Evolutionary conservation across 1,140 invertebrate genomes (phyloP).

Genomic region (Ooceraea biroi): DNA sequence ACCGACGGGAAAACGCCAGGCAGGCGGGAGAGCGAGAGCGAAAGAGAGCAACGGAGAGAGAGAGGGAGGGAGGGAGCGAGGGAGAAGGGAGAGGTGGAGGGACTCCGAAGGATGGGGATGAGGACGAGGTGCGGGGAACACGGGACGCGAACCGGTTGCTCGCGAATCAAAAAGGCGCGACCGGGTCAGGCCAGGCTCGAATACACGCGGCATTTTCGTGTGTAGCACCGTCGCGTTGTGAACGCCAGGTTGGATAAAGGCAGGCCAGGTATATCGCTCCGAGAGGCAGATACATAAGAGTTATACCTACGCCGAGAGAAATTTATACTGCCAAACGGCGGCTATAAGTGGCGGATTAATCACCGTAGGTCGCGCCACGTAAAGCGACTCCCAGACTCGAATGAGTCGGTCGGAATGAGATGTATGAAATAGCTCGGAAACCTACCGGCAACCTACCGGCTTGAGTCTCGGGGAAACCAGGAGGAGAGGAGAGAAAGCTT

Average conservation of each 20-base stretch:
- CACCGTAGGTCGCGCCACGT: not conserved
- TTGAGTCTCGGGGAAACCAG: not conserved
- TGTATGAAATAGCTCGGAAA: constrained; percentile 1
- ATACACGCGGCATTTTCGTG: constrained; percentile 64
- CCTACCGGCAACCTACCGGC: not conserved
- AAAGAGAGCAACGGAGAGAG: constrained; percentile 22
- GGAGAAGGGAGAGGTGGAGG: constrained; percentile 16
- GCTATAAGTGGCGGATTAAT: constrained; percentile 8
- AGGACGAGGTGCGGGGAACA: constrained; percentile 52
- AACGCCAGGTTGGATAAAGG: constrained; percentile 38
- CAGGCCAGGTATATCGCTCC: not conserved
- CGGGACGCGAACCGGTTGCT: constrained; percentile 73
- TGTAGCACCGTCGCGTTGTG: constrained; percentile 37
- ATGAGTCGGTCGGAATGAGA: not conserved
- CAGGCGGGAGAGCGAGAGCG: constrained; percentile 11
- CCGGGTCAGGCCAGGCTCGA: constrained; percentile 68
- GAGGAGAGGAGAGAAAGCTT: not conserved
- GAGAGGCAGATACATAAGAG: not conserved
- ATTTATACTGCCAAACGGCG: not conserved
- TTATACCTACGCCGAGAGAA: not conserved
- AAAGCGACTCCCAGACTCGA: not conserved
- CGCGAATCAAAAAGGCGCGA: constrained; percentile 71
- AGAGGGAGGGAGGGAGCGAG: not conserved
- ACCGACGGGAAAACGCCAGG: constrained; percentile 63
- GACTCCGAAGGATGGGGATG: constrained; percentile 7